A percentile compares a stretch with the other conserved stretches of the same genome.
phyloP scores from a whole-genome alignment of 2,113 vertebrate genomes.

The Athene noctua region DNA sequence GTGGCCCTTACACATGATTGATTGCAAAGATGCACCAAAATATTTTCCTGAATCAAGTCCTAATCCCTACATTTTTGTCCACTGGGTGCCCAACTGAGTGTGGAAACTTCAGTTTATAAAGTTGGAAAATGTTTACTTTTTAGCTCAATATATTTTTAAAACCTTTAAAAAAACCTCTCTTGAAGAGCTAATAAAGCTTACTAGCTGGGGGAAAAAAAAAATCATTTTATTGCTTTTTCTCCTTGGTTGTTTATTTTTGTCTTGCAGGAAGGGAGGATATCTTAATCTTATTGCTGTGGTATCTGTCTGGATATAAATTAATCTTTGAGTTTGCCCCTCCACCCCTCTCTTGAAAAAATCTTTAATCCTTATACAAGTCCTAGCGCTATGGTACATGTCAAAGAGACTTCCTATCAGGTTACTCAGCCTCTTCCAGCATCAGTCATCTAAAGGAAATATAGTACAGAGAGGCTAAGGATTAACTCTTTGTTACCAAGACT shows the following conservation, averaged over 20 bases:
- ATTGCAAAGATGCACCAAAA: neutral
- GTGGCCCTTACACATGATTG: neutral
- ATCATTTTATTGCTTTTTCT: conserved; percentile 35
- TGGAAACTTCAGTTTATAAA: neutral
- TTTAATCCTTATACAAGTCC: neutral
- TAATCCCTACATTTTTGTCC: neutral
- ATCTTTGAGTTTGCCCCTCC: neutral
- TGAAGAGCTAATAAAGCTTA: conserved; percentile 2
- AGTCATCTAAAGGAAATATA: neutral
- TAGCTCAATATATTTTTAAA: neutral
- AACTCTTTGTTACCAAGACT: neutral
- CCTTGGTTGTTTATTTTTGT: conserved; percentile 37
- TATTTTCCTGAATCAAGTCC: neutral
- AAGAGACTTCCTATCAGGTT: neutral
- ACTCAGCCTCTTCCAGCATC: neutral
- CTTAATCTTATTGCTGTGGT: neutral
- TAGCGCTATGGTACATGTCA: neutral
- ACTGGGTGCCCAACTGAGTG: neutral
- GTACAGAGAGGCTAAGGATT: neutral
- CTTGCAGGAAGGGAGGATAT: neutral
- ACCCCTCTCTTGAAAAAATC: neutral
- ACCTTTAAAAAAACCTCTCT: neutral
- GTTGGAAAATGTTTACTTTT: neutral
- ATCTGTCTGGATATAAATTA: neutral
- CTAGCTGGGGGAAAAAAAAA: neutral